Base-by-base conservation (phyloP, 2,797 vertebrate genomes). In the Macrochelys suwanniensis region DNA sequence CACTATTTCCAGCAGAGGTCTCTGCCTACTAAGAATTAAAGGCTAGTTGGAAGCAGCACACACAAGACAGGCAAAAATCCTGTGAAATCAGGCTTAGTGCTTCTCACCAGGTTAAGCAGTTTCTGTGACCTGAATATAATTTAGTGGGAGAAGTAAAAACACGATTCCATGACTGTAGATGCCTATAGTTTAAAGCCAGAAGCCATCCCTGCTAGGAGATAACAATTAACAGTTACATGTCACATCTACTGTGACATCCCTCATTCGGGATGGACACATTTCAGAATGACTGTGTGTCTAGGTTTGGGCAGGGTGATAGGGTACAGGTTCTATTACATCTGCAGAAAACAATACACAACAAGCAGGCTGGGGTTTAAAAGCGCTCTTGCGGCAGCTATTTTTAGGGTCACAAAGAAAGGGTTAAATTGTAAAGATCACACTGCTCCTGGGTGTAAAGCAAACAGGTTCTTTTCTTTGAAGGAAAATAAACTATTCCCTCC, bases 1-100 rank as follows among this genome's bases (percentile, higher is more conserved):
- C 93, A 59, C 9, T 13, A 21, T 74, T 90, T 94, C 97, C 97
- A 98, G 96, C 92, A 98, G 98, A 97, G 97, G 97, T 93, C 97
- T 95, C 97, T 96, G 92, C 96, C 92, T 90, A 87, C 97, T 95
- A 93, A 96, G 91, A 96, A 93, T 96, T 95, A 59, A 86, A 83
- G n/a, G 80, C 50, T 86, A 85, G 2, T 54, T 80, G 59, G 45
- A 0, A 7, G 33, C 56, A 53, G 13, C 0, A 0, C 23, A 19
- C 53, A 1, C 4, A 71, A 54, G 19, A 26, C 26, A 47, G 51
- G 83, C 80, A 49, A 79, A 89, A 94, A 53, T 5, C 8, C 17
- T 28, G 50, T 28, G 65, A 80, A 65, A 45, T 78, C 76, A 26
- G 16, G n/a, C 3, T 49, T 85, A n/a, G 42, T 21, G n/a, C 2